Percentiles rank a stretch among this genome's conserved stretches.
These are phyloP conservation scores for Brachyistius frenatus DNA, from an alignment of 2,113 vertebrate species.

Conservation along the genomic window DNA sequence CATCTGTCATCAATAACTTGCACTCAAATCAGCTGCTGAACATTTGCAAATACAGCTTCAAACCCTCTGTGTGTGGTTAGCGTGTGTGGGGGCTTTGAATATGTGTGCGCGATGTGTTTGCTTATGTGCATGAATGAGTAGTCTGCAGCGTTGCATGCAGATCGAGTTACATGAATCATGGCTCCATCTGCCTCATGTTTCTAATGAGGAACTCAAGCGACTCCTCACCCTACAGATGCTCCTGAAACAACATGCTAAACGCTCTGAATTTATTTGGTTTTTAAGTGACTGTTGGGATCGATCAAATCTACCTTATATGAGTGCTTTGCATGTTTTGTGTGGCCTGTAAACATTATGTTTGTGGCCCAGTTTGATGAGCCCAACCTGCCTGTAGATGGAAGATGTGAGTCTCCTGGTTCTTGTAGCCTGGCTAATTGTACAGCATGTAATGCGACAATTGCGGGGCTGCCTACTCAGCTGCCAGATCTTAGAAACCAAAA, in stretches of 20 bases:
- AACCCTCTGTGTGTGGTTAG: constrained; percentile 30
- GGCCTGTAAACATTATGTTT: constrained; percentile 1
- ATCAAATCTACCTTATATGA: constrained; percentile 5
- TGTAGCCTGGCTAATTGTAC: constrained; percentile 63
- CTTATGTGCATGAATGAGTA: constrained; percentile 74
- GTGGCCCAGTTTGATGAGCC: not conserved
- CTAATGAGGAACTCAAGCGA: constrained; percentile 58
- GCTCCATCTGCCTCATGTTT: constrained; percentile 70
- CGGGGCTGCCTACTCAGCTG: constrained; percentile 63
- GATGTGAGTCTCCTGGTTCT: constrained; percentile 28
- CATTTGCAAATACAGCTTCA: constrained; percentile 30
- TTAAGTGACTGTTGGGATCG: constrained; percentile 26
- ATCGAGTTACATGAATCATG: constrained; percentile 57
- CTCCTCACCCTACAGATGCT: constrained; percentile 65
- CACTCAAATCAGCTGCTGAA: constrained; percentile 38
- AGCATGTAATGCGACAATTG: constrained; percentile 69
- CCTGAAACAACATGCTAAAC: constrained; percentile 49
- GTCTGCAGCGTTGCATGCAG: constrained; percentile 64
- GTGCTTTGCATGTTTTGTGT: not conserved
- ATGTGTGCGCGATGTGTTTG: constrained; percentile 57
- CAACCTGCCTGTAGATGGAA: constrained; percentile 24
- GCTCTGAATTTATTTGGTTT: constrained; percentile 30
- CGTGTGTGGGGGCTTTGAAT: constrained; percentile 30
- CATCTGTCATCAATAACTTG: not conserved
- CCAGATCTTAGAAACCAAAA: constrained; percentile 75